phyloP scores from a whole-genome alignment of 2,113 vertebrate genomes.

The Esox niger region DNA sequence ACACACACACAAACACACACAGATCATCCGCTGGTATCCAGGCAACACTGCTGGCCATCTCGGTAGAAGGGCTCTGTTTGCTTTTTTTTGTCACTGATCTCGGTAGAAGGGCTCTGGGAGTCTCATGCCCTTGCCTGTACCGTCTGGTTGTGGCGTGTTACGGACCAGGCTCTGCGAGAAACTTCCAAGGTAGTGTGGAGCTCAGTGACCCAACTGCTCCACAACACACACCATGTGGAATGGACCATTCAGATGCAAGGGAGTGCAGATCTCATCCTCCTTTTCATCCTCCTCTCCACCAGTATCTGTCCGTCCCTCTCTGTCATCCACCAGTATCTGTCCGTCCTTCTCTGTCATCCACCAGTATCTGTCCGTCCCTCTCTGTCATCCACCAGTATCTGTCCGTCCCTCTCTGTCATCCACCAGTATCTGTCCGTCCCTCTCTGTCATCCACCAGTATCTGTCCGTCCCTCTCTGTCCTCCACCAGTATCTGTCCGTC shows the following conservation, averaged over 20 bases:
- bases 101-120: too few species aligned
- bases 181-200: too few species aligned
- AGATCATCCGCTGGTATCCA: conserved; percentile 34
- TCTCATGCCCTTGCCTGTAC: too few species aligned
- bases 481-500: neutral
- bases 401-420: neutral
- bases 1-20: conserved; percentile 2
- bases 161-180: too few species aligned
- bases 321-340: neutral
- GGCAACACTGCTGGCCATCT: conserved; percentile 56
- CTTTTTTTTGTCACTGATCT: too few species aligned
- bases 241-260: conserved; percentile 51
- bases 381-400: too few species aligned
- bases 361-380: neutral
- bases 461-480: neutral
- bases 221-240: conserved; percentile 49
- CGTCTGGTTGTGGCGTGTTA: too few species aligned
- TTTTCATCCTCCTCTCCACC: neutral
- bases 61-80: conserved; percentile 14
- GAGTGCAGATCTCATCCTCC: neutral
- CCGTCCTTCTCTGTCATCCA: neutral
- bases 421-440: neutral
- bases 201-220: too few species aligned
- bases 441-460: neutral
- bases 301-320: neutral